Conservation (phyloP, 2,113 vertebrate genomes). For the Sturnus vulgaris region DNA sequence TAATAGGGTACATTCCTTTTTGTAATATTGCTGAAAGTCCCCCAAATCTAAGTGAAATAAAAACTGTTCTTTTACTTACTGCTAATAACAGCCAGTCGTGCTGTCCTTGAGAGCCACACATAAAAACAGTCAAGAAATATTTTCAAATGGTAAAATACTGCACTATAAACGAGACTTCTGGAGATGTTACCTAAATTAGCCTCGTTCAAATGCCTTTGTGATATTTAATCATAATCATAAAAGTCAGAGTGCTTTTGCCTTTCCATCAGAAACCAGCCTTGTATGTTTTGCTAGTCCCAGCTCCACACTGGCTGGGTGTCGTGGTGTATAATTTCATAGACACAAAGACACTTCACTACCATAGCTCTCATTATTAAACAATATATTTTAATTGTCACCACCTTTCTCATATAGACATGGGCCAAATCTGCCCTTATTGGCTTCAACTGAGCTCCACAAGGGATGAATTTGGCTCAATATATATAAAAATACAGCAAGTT, state of each 20-base stretch:
- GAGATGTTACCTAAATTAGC: slow-evolving; percentile 53
- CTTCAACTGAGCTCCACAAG: slow-evolving; percentile 37
- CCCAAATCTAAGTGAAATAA: slow-evolving; percentile 17
- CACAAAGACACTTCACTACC: slow-evolving; percentile 58
- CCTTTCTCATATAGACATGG: slow-evolving; percentile 48
- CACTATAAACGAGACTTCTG: slow-evolving; percentile 8
- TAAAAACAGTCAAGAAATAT: background rate
- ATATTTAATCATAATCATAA: slow-evolving; percentile 51
- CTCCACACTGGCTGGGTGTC: slow-evolving; percentile 12
- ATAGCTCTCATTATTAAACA: slow-evolving; percentile 62
- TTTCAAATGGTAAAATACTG: slow-evolving; percentile 12
- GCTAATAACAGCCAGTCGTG: slow-evolving; percentile 1
- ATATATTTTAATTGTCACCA: slow-evolving; percentile 69
- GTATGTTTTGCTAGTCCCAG: slow-evolving; percentile 28
- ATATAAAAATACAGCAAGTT: slow-evolving; percentile 52
- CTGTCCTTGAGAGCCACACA: background rate
- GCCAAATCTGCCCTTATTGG: slow-evolving; percentile 53
- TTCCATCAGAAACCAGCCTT: slow-evolving; percentile 32
- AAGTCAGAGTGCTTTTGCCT: slow-evolving; percentile 28
- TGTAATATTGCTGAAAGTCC: background rate
- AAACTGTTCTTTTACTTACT: slow-evolving; percentile 19
- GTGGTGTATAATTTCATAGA: slow-evolving; percentile 58
- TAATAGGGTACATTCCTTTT: slow-evolving; percentile 7
- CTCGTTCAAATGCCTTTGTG: slow-evolving; percentile 8
- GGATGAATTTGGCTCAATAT: slow-evolving; percentile 60